Conservation (phyloP, 2,113 vertebrate species). For the Elephantulus edwardii region DNA sequence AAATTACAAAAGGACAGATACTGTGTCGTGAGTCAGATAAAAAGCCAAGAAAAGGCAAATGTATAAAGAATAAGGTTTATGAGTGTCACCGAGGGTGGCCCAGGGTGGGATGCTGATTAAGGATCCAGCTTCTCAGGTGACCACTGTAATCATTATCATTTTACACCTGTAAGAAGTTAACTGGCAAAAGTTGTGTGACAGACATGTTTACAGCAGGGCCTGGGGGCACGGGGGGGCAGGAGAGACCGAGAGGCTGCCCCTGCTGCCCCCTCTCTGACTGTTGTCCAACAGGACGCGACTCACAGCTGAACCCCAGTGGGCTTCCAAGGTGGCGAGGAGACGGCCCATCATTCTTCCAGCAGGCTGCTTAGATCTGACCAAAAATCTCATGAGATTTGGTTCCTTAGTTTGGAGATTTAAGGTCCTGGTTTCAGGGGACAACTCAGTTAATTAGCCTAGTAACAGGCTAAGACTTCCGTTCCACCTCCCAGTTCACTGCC, state of each 20-base stretch:
- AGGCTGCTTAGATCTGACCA: too few relatives aligned
- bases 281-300: too few relatives aligned
- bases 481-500: background rate
- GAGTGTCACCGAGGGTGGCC: background rate
- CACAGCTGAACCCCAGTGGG: too few relatives aligned
- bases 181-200: background rate
- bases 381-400: too few relatives aligned
- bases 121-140: background rate
- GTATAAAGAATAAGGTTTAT: background rate
- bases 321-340: too few relatives aligned
- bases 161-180: background rate
- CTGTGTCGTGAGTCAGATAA: background rate
- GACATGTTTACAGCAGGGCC: background rate
- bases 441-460: background rate
- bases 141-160: background rate
- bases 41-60: background rate
- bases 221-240: too few relatives aligned
- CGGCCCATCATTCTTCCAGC: too few relatives aligned
- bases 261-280: too few relatives aligned
- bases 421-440: too few relatives aligned
- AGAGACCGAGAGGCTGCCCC: too few relatives aligned
- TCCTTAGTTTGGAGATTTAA: too few relatives aligned
- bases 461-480: background rate
- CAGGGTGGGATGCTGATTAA: background rate
- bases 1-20: background rate